Evolutionary conservation across 2,797 vertebrate genomes (phyloP).

Genomic region (Diplodus puntazzo): DNA sequence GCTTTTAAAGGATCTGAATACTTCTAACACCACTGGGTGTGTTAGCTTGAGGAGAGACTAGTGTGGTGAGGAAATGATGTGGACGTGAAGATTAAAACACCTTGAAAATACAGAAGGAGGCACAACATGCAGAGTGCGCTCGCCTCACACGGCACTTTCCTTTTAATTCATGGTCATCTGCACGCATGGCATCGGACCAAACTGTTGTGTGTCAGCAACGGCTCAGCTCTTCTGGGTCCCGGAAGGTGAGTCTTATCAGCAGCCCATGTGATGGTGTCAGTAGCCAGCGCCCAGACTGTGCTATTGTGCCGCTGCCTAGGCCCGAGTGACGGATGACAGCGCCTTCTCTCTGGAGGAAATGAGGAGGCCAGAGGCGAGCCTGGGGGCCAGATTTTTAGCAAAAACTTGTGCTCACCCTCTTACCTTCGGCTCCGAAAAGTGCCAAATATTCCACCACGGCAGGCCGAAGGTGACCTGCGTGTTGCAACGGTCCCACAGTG

Average conservation of each 20-base stretch:
- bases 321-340: slow-evolving; percentile 86
- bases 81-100: slow-evolving; percentile 16
- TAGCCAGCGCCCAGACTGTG: slow-evolving; percentile 78
- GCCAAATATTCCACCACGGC: slow-evolving; percentile 37
- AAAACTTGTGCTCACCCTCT: slow-evolving; percentile 60
- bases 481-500: slow-evolving; percentile 28
- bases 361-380: slow-evolving; percentile 79
- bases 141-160: slow-evolving; percentile 40
- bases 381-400: slow-evolving; percentile 65
- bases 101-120: slow-evolving; percentile 34
- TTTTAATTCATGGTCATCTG: slow-evolving; percentile 66
- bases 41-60: slow-evolving; percentile 2
- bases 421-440: slow-evolving; percentile 35
- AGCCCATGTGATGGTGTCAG: slow-evolving; percentile 80
- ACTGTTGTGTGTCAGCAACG: slow-evolving; percentile 76
- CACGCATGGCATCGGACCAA: slow-evolving; percentile 71
- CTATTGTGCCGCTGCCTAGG: slow-evolving; percentile 87
- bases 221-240: slow-evolving; percentile 76
- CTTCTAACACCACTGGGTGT: neutral
- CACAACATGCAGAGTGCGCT: slow-evolving; percentile 16
- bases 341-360: slow-evolving; percentile 83
- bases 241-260: slow-evolving; percentile 89
- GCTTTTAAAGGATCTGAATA: too few species aligned
- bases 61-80: slow-evolving; percentile 18
- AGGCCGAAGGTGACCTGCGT: slow-evolving; percentile 14